Conservation (phyloP, 2,888 invertebrate genomes). For the Parnassius orleans region DNA sequence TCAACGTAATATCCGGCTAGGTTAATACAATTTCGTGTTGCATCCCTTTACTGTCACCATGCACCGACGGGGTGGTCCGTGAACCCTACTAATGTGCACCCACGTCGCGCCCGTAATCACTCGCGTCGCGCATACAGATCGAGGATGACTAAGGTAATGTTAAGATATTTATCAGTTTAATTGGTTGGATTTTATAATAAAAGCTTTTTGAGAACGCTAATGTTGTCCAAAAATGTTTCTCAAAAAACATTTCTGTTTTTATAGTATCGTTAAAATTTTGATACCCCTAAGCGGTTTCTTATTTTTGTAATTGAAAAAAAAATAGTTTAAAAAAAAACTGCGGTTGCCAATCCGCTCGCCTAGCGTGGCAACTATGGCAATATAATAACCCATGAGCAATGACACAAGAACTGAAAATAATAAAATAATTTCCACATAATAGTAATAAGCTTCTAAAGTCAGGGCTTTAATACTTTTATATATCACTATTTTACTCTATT, state of each 20-base stretch:
- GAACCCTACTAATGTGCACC: slow-evolving; percentile 44
- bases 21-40: slow-evolving; percentile 14
- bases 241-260: background rate
- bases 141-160: slow-evolving; percentile 26
- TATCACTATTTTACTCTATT: too few relatives aligned
- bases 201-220: slow-evolving; percentile 15
- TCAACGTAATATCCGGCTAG: slow-evolving; percentile 13
- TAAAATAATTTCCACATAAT: too few relatives aligned
- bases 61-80: slow-evolving; percentile 54
- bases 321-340: too few relatives aligned
- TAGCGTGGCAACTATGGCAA: too few relatives aligned
- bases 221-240: background rate
- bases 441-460: too few relatives aligned
- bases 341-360: too few relatives aligned
- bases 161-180: slow-evolving; percentile 30
- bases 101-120: slow-evolving; percentile 56
- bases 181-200: slow-evolving; percentile 26
- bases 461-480: too few relatives aligned
- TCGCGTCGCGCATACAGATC: slow-evolving; percentile 60
- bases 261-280: background rate
- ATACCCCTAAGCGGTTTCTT: too few relatives aligned
- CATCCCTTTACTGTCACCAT: slow-evolving; percentile 18
- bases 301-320: too few relatives aligned
- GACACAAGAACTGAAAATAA: too few relatives aligned
- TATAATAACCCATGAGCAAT: too few relatives aligned